phyloP scores from a whole-genome alignment of 1,140 invertebrate genomes.

The Pinna nobilis region DNA sequence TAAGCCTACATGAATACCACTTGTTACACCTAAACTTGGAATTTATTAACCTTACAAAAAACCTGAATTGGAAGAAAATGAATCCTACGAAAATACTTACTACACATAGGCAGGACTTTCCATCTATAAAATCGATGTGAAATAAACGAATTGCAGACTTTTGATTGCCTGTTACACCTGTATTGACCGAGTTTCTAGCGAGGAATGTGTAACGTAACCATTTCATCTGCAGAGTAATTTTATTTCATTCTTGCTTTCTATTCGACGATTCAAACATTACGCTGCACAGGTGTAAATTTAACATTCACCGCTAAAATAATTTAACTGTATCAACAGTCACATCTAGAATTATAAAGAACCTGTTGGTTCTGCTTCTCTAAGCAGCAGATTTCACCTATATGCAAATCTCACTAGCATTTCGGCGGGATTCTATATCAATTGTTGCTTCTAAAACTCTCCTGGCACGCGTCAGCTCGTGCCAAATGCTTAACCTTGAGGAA shows the following conservation, averaged over 20 bases:
- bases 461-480: slow-evolving; percentile 26
- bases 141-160: background rate
- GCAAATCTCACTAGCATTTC: slow-evolving; percentile 19
- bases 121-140: too few species aligned
- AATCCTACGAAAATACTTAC: background rate
- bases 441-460: background rate
- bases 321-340: background rate
- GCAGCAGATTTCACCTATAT: slow-evolving; percentile 21
- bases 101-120: too few species aligned
- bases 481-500: background rate
- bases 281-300: background rate
- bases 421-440: slow-evolving; percentile 23
- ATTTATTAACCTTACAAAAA: too few species aligned
- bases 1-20: too few species aligned
- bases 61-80: too few species aligned
- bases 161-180: background rate
- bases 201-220: background rate
- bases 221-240: background rate
- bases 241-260: background rate
- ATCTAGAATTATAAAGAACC: background rate
- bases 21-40: too few species aligned
- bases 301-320: background rate
- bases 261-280: background rate
- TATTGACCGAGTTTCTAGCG: background rate
- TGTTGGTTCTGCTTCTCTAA: background rate